Conservation (phyloP, 2,113 vertebrate species). For the Pollimyrus isidori region DNA sequence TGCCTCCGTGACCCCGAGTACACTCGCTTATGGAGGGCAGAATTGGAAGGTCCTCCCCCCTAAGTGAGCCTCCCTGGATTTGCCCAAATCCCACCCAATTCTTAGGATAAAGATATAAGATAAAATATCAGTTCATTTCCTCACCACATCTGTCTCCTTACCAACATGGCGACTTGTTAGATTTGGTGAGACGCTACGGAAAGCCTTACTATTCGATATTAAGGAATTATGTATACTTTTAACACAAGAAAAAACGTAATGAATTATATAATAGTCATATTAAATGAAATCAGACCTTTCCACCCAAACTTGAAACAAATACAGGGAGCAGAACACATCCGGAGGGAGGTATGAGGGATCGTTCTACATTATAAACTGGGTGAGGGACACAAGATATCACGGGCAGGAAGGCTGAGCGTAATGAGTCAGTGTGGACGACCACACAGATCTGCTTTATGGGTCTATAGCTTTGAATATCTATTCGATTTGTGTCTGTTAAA, state of each 20-base stretch:
- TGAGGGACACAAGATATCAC: not conserved
- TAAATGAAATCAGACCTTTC: not conserved
- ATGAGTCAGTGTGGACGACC: not conserved
- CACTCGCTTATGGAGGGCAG: not conserved
- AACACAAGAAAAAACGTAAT: not conserved
- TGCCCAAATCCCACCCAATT: not conserved
- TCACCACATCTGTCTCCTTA: not conserved
- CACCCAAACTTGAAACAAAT: not conserved
- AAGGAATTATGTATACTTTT: not conserved
- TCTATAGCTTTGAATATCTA: constrained; percentile 11
- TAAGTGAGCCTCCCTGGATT: not conserved
- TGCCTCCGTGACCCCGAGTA: not conserved
- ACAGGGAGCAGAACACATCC: not conserved
- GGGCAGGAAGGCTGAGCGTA: not conserved
- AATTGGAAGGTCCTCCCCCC: not conserved
- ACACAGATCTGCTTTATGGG: not conserved
- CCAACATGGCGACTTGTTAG: not conserved
- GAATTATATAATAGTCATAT: not conserved
- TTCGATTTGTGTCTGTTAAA: constrained; percentile 22
- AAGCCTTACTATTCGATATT: not conserved
- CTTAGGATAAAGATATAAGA: not conserved
- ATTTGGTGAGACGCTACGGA: not conserved
- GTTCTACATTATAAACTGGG: not conserved
- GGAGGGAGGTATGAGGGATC: not conserved
- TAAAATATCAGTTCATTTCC: not conserved